phyloP scores from a whole-genome alignment of 2,113 vertebrate species.

The Aphelocoma coerulescens region DNA sequence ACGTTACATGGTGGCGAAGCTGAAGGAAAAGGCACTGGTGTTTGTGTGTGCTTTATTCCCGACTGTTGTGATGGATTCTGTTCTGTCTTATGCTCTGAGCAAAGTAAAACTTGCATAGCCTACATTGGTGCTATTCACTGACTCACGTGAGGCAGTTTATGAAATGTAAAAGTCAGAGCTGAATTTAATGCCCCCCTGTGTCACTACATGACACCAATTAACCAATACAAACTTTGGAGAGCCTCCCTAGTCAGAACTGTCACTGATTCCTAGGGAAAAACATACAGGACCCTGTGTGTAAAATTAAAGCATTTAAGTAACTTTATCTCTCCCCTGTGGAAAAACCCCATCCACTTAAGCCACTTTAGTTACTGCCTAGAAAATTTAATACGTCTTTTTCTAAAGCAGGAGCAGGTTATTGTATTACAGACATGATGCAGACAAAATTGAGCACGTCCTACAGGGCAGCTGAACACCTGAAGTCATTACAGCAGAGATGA shows the following conservation, averaged over 20 bases:
- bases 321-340: neutral
- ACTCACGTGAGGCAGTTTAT: neutral
- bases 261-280: neutral
- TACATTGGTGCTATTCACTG: neutral
- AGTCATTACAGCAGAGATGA: neutral
- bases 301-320: neutral
- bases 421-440: neutral
- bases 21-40: conserved; percentile 53
- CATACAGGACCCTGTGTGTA: neutral
- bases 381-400: neutral
- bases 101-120: conserved; percentile 35
- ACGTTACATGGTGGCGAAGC: conserved; percentile 68
- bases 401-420: neutral
- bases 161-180: neutral
- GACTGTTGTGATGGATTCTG: conserved; percentile 27
- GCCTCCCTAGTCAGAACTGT: neutral
- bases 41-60: conserved; percentile 47
- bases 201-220: neutral
- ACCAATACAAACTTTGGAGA: neutral
- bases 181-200: neutral
- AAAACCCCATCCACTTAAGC: neutral
- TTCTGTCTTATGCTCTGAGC: conserved; percentile 38
- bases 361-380: neutral
- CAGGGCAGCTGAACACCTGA: neutral
- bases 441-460: neutral